phyloP scores from a whole-genome alignment of 2,113 vertebrate genomes.

The Okapia johnstoni region DNA sequence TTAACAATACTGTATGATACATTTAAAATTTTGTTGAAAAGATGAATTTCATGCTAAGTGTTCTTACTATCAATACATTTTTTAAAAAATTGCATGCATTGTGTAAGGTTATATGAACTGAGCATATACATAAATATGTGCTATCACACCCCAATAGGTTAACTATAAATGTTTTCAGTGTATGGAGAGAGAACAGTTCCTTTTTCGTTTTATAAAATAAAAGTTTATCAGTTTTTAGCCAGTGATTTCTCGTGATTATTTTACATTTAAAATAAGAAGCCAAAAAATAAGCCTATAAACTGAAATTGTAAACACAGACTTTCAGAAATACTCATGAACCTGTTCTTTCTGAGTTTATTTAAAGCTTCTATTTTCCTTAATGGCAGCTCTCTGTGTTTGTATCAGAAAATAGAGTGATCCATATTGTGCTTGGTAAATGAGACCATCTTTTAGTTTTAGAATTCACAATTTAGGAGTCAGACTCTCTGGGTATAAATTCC shows the following conservation, averaged over 20 bases:
- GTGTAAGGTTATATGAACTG: neutral
- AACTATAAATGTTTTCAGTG: neutral
- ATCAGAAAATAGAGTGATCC: neutral
- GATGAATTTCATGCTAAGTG: neutral
- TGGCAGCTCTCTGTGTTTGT: neutral
- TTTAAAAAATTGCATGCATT: neutral
- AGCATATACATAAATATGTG: neutral
- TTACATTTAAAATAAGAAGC: constrained; percentile 8
- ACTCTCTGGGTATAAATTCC: neutral
- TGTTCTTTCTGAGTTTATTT: neutral
- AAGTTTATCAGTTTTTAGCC: neutral
- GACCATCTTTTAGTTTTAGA: neutral
- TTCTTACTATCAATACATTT: neutral
- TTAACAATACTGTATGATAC: neutral
- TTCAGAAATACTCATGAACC: neutral
- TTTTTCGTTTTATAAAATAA: neutral
- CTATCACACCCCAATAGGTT: neutral
- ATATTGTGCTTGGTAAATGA: neutral
- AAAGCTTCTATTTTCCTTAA: neutral
- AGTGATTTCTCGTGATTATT: neutral
- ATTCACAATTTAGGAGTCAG: neutral
- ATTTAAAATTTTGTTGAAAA: neutral
- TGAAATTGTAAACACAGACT: neutral
- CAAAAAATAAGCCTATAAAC: constrained; percentile 26
- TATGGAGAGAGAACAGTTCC: neutral